These are phyloP conservation scores for Porites evermanni DNA, from an alignment of 92 coral and sea anemone species.

Conservation along the genomic window DNA sequence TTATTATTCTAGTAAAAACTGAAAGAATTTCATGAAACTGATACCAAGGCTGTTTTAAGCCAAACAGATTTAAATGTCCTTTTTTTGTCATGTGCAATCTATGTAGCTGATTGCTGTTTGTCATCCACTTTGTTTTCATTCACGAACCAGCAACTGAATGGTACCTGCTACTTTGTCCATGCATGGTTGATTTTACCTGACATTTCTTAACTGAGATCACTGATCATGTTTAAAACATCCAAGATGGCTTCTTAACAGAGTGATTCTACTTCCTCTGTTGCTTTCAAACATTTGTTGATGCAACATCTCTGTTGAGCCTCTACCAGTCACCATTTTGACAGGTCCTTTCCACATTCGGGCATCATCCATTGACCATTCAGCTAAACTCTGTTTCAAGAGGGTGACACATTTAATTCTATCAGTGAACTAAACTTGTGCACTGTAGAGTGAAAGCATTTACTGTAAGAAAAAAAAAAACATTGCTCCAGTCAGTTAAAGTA, in stretches of 20 bases:
- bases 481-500: neutral
- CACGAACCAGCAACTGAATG: slow-evolving; percentile 30
- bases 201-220: slow-evolving; percentile 50
- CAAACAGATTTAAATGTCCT: neutral
- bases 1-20: neutral
- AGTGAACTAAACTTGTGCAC: neutral
- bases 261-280: slow-evolving; percentile 23
- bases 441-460: neutral
- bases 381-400: neutral
- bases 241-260: slow-evolving; percentile 41
- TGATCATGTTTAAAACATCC: slow-evolving; percentile 49
- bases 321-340: neutral
- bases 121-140: slow-evolving; percentile 6
- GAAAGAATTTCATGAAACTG: neutral
- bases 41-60: neutral
- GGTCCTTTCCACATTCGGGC: neutral
- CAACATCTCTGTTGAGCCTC: neutral
- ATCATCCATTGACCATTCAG: neutral
- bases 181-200: slow-evolving; percentile 43
- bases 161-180: slow-evolving; percentile 41
- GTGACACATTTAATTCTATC: neutral
- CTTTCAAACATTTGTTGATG: neutral
- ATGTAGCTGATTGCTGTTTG: slow-evolving; percentile 20
- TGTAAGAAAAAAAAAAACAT: neutral
- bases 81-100: neutral